Base-by-base conservation (phyloP, 2,797 vertebrate genomes). In the Myotis pilosus region DNA sequence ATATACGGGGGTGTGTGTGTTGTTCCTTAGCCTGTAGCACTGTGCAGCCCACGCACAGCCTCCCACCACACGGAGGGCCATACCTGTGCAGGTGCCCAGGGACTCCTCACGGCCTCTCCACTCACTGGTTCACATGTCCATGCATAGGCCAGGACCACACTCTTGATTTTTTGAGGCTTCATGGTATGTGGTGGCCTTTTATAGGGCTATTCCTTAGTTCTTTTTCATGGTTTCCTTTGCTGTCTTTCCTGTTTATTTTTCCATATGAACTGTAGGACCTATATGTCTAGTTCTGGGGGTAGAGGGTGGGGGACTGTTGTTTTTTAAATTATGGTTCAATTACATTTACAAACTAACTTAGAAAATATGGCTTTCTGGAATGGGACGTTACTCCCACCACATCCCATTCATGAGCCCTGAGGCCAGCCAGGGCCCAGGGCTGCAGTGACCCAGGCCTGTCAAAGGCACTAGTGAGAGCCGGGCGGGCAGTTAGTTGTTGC, bases 391-490 rank as follows among this genome's bases (percentile, higher is more conserved):
- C 13, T n/a, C 5, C 19, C 28, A 6, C 47, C 3, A 3, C 7
- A 0, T 30, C 16, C 72, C 60, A 0, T 8, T 4, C 20, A 0
- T 7, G 33, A 68, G 30, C 55, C 10, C 25, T 33, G 41, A 23
- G 20, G 92, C 28, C n/a, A 30, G n/a, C 55, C 10, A 12, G 12
- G 19, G 13, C 1, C 36, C 60, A 9, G 22, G 15, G 3, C 60
- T 0, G 0, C 38, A 28, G 36, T 5, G 1, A 16, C 4, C n/a
- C 5, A 0, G 1, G 25, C 78, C 25, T 30, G 7, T 22, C 5
- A 2, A 1, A 47, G 82, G 1, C 8, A 0, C 8, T 0, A 0
- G 20, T 11, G 7, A 2, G 30, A 4, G 0, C 30, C 8, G 28
- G 41, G 41, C 17, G 16, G n/a, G 19, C 8, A 6, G n/a, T 66